Evolutionary conservation across 2,888 invertebrate species (phyloP).

Genomic region (Cerastoderma edule): DNA sequence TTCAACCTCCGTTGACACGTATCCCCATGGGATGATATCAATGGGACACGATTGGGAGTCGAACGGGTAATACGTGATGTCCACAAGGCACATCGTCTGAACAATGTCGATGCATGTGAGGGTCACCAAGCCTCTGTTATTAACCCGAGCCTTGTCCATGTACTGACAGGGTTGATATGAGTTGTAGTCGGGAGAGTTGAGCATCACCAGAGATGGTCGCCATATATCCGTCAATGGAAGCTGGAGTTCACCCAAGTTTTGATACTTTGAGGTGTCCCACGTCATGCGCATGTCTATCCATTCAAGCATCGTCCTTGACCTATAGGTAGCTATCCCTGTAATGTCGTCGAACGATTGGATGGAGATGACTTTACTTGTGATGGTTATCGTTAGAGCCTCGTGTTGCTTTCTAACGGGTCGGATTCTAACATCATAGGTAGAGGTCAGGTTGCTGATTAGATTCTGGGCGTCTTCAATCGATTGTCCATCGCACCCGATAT

Average conservation of each 20-base stretch:
- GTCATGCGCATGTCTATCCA: conserved; percentile 53
- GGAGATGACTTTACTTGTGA: conserved; percentile 33
- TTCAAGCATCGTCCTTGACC: conserved; percentile 35
- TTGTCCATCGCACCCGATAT: too few relatives aligned
- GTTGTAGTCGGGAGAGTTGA: conserved; percentile 25
- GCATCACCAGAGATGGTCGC: conserved; percentile 52
- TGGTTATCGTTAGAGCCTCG: conserved; percentile 17
- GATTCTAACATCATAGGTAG: conserved; percentile 38
- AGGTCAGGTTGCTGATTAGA: not conserved
- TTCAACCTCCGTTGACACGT: not conserved
- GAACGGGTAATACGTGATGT: conserved; percentile 14
- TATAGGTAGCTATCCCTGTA: conserved; percentile 45
- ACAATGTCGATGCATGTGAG: conserved; percentile 2
- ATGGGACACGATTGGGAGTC: conserved; percentile 17
- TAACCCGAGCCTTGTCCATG: not conserved
- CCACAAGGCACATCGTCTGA: conserved; percentile 12
- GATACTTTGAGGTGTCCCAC: conserved; percentile 44
- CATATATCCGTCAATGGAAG: conserved; percentile 42
- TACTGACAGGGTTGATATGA: conserved; percentile 8
- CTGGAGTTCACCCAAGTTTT: conserved; percentile 6
- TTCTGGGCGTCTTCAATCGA: not conserved
- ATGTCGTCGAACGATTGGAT: conserved; percentile 55
- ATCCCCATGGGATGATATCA: conserved; percentile 10
- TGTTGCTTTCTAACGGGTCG: conserved; percentile 39
- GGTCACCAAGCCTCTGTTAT: not conserved